Base-by-base conservation (phyloP, 2,113 vertebrate genomes). In the Elgaria multicarinata region DNA sequence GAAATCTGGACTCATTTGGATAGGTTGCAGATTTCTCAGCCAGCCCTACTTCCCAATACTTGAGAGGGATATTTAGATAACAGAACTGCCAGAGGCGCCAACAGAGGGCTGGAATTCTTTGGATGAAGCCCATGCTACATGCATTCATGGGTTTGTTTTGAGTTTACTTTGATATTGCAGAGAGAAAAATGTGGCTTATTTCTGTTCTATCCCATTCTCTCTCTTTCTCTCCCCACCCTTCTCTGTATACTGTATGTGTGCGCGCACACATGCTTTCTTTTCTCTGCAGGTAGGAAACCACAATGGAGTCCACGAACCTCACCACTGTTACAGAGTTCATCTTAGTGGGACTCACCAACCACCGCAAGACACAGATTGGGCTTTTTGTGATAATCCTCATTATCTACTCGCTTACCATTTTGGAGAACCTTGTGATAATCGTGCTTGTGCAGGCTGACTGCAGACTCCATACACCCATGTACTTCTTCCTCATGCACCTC, bases 401-500 rank as follows among this genome's bases (percentile, higher is more conserved):
- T 0, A 84, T 76, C 44, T 89, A 89, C 39, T 24, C 12, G 1
- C 5, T 77, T 26, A 89, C 88, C 3, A 9, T 89, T 3, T 26
- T 14, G 5, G 58, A 81, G 3, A 89, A 89, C n/a, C 58, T 89
- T 3, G 44, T n/a, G 6, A 83, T 89, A 33, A 83, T 84, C 26
- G 3, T n/a, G 24, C 64, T 89, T 71, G 64, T 89, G 24, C 28
- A 2, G 1, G 31, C 4, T 14, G 58, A 89, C 81, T 12, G n/a
- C 33, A 42, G 46, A 13, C 80, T 89, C 72, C 80, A 83, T 26
- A 89, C 71, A 1, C 71, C 88, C 13, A 89, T 89, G 88, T 84
- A 89, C 62, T 89, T 39, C 58, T 89, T 89, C 81, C 88, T 89
- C 31, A 14, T 24, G n/a, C 44, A 84, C 55, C 83, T 83, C 42